phyloP scores from a whole-genome alignment of 2,888 invertebrate genomes.

The Cataglyphis rosenhaueri region DNA sequence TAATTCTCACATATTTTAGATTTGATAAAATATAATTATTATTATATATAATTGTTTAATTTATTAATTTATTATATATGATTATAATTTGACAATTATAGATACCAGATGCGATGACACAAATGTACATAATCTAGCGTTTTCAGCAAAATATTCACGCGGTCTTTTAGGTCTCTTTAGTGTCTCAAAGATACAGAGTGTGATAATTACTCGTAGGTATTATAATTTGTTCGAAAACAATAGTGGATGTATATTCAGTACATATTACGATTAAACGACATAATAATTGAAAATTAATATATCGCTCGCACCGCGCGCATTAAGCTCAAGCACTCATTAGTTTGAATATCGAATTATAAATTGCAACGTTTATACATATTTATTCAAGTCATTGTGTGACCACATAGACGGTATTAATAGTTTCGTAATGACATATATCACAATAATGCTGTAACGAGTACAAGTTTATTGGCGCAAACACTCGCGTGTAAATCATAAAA shows the following conservation, averaged over 20 bases:
- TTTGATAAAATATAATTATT: not conserved
- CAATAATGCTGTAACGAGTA: not conserved
- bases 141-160: conserved; percentile 69
- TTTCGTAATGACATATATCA: conserved; percentile 19
- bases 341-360: conserved; percentile 42
- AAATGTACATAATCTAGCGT: conserved; percentile 70
- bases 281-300: conserved; percentile 29
- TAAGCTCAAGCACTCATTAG: conserved; percentile 32
- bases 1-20: conserved; percentile 1
- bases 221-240: conserved; percentile 71
- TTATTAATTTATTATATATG: too few species aligned
- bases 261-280: conserved; percentile 69
- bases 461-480: not conserved
- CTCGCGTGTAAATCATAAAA: conserved; percentile 2
- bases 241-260: conserved; percentile 66
- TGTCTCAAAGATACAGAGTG: conserved; percentile 73
- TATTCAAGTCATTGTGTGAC: conserved; percentile 31
- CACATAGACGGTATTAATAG: conserved; percentile 29
- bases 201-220: conserved; percentile 74
- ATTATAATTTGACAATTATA: conserved; percentile 27
- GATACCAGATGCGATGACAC: conserved; percentile 72
- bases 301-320: not conserved
- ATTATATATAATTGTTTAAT: too few species aligned
- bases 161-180: conserved; percentile 51
- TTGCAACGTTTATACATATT: conserved; percentile 43